Evolutionary conservation across 2,113 vertebrate species (phyloP), one percentile per base, ranked within the genome.

Genomic region (Ursus arctos): DNA sequence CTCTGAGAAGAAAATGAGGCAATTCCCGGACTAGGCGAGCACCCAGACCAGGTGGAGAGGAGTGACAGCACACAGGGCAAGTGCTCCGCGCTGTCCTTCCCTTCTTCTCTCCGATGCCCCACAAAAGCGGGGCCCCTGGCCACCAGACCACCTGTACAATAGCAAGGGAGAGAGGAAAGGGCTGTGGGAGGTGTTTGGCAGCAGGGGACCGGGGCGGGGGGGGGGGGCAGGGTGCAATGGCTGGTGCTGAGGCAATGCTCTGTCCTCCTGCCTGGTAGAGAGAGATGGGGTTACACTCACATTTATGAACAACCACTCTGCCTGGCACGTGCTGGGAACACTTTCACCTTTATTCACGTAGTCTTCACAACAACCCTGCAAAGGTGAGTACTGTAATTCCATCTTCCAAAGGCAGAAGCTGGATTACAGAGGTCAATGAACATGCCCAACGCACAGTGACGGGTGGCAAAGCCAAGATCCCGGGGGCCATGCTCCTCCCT

Each of bases 191-290:
- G 10, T 21, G 21, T 72, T 53, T 24, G 1, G n/a, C 15, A 0
- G n/a, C 12, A 11, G 15, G 53, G 40, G 9, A 59, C 31, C 1
- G 63, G 4, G 14, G 63, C 18, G 26, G 13, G 49, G 33, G 21
- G 12, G 4, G 4, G 13, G 2, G 19, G 33, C 0, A 1, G 10
- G 33, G 13, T 22, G 22, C 9, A 59, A 11, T 24, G 61, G 13
- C 53, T 11, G 13, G 28, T 47, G 59, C 74, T 53, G 49, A 67
- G 7, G 19, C 43, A 40, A 26, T 28, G 53, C n/a, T 40, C 61
- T 18, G 51, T 21, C 19, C 22, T 67, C 57, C 13, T 74, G n/a
- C 31, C 18, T 26, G 18, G 53, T 13, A 81, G 33, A 90, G 19
- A 65, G n/a, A 65, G 86, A 40, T 7, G 19, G 65, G 33, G 24